Evolutionary conservation across 2,113 vertebrate genomes (phyloP), one percentile per base, ranked within the genome.

Genomic region (Piaya cayana): DNA sequence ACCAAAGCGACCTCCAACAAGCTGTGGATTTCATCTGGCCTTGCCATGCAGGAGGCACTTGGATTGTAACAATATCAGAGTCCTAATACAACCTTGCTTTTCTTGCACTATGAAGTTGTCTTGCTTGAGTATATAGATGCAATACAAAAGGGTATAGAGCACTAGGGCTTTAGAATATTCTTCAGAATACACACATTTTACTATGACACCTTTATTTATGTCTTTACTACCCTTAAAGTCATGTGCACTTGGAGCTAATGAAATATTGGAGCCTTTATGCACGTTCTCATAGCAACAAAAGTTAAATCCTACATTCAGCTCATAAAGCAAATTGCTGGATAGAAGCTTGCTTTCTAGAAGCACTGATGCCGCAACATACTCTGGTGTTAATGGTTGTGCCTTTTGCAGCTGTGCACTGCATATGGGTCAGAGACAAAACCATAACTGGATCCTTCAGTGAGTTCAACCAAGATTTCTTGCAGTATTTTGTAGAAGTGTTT

Each of bases 301-400:
- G 26, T 53, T 45, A 79, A 43, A 58, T 63, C 15, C 10, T 25
- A 3, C 18, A 8, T 52, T 79, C n/a, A 52, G 36, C 21, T 8
- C 15, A 3, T 58, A 32, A 55, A 86, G 18, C 5, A 30, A 55
- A 26, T 37, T 5, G 1, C 19, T 43, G 50, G 19, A 59, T 23
- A 42, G 20, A 49, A 78, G 29, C 7, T 29, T 2, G 1, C 15
- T 25, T 69, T 58, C 53, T 50, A 26, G 26, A 60, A 67, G 16
- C 5, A 1, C 13, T 18, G 26, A 30, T 65, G 60, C 47, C 19
- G 1, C 0, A 5, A 15, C 3, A 2, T 3, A 14, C 30, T 43
- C 11, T 1, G 0, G 4, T 9, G 43, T 34, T 59, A 15, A 21
- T 0, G 4, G 43, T 9, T 39, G 55, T 23, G 55, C 22, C 47